A percentile compares a stretch with the other conserved stretches of the same genome.
These are phyloP conservation scores for Drosophila punjabiensis DNA, from an alignment of 1,140 invertebrate genomes.

Conservation along the genomic window DNA sequence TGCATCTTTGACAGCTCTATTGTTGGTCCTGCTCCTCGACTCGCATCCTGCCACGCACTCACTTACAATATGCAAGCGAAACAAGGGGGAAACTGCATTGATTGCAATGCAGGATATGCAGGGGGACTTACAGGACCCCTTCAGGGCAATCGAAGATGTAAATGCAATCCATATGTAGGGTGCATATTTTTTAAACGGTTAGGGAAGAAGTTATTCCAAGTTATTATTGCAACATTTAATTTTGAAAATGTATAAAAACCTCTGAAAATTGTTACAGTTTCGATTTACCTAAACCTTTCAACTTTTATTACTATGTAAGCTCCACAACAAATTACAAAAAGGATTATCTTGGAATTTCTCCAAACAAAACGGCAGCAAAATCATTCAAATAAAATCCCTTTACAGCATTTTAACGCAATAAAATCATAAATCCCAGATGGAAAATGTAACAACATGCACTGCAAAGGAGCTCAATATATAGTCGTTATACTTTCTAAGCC, in stretches of 20 bases:
- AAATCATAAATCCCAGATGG: constrained; percentile 28
- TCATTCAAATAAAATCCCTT: constrained; percentile 20
- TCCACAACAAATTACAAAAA: constrained; percentile 11
- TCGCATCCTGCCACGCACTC: constrained; percentile 59
- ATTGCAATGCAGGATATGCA: constrained; percentile 14
- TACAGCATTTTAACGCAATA: constrained; percentile 19
- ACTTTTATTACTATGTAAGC: background rate
- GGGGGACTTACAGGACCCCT: constrained; percentile 23
- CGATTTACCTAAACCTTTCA: background rate
- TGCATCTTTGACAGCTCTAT: constrained; percentile 61
- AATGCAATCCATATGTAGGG: constrained; percentile 2
- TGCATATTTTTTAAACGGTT: background rate
- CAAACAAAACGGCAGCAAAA: background rate
- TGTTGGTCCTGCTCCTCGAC: constrained; percentile 46
- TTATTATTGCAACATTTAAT: background rate
- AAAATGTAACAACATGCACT: constrained; percentile 18
- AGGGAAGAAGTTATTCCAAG: background rate
- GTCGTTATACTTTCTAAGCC: constrained; percentile 36
- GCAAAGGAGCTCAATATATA: constrained; percentile 24
- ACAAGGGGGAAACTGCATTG: constrained; percentile 30
- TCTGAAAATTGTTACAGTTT: background rate
- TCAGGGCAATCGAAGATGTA: constrained; percentile 25
- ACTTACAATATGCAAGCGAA: constrained; percentile 55
- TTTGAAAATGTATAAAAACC: background rate
- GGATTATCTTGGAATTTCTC: constrained; percentile 4